Base-by-base conservation (phyloP, 2,888 invertebrate species). In the Microctonus aethiopoides region DNA sequence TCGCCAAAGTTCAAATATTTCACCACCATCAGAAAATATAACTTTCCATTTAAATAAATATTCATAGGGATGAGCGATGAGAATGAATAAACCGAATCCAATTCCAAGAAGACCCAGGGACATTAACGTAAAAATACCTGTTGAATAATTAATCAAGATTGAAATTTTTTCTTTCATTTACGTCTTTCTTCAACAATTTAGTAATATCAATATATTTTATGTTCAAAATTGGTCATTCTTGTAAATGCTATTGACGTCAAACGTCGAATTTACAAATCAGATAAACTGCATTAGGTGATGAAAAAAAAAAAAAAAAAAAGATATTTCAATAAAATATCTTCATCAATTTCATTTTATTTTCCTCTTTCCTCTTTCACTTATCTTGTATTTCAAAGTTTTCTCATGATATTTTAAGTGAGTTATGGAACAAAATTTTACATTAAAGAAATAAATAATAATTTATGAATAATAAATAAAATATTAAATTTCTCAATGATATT, bases 1-100 rank as follows among this genome's bases (percentile, higher is more conserved):
- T 65, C 91, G 88, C 95, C 95, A 95, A 81, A 95, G 88, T 77
- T 94, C 92, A 84, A 93, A 95, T 62, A 95, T 93, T 86, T 95
- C 95, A 0, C 95, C 94, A 0, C 93, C 93, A 46, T 93, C 91
- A 60, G 88, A 86, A 75, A 96, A 90, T 0, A 89, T 84, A 0
- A 92, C 88, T 92, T 95, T 95, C 93, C 95, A 89, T 5, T 89
- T 91, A 81, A 94, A 94, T 62, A 95, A 88, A 68, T 91, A 86
- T 74, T 94, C 92, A 83, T 95, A 95, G 0, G 95, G 95, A 74
- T 92, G 90, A 36, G 91, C 84, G 41, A 93, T 87, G 68, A 92
- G 83, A 7, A 94, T 89, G 74, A 93, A 88, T 72, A 91, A 89
- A n/a, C 92, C 94, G 10, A 89, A 86, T 34, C 90, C 86, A 34